Conservation (phyloP, 2,113 vertebrate genomes). For the Echinops telfairi region DNA sequence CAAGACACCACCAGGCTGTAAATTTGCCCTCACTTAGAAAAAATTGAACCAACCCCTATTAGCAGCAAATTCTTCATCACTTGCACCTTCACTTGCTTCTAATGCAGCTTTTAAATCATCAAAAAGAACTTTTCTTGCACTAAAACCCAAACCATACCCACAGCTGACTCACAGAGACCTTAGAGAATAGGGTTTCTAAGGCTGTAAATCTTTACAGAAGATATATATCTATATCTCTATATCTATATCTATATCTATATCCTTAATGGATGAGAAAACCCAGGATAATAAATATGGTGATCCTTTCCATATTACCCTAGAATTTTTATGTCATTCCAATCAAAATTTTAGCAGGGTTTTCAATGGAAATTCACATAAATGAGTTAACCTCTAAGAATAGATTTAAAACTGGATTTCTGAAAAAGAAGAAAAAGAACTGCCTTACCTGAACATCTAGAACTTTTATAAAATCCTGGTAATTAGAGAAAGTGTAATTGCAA, state of each 20-base stretch:
- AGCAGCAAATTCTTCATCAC: too few relatives aligned
- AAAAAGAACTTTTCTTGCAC: too few relatives aligned
- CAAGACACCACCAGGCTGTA: too few relatives aligned
- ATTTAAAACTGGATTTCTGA: background rate
- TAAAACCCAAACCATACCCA: too few relatives aligned
- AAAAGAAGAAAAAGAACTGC: background rate
- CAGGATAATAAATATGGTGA: background rate
- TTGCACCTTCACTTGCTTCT: too few relatives aligned
- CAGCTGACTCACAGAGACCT: too few relatives aligned
- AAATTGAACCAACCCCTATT: too few relatives aligned
- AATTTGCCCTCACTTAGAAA: too few relatives aligned
- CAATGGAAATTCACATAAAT: slow-evolving; percentile 2
- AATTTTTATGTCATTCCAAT: background rate
- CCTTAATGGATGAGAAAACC: background rate
- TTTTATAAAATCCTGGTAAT: background rate
- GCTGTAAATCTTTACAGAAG: too few relatives aligned
- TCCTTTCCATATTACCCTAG: background rate
- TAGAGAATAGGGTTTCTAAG: too few relatives aligned
- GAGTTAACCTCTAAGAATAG: background rate
- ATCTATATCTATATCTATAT: background rate
- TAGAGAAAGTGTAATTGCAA: background rate
- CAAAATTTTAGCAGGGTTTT: background rate
- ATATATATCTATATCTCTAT: too few relatives aligned
- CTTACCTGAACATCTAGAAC: background rate
- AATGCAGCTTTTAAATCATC: too few relatives aligned